Base-by-base conservation (phyloP, 1,140 invertebrate genomes). In the Eriocheir sinensis region DNA sequence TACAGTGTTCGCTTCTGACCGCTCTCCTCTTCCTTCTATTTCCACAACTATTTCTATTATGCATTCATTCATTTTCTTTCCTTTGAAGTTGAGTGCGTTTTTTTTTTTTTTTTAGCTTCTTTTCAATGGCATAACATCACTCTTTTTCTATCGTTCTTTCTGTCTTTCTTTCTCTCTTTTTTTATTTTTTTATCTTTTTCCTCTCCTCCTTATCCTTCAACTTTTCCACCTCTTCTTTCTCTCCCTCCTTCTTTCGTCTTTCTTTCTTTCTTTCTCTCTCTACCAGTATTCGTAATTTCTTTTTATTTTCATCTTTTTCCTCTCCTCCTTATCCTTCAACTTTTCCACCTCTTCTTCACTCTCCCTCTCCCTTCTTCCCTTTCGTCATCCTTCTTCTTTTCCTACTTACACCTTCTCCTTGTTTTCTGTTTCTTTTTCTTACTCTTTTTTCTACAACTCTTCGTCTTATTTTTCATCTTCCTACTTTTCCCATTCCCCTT, bases 61-160 rank as follows among this genome's bases (percentile, higher is more conserved):
- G 27, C 60, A 72, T 72, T 12, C 48, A 53, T 53, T 17, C 2
- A 3, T 72, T n/a, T n/a, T n/a, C 60, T 21, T n/a, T 72, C 27
- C 27, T n/a, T 72, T n/a, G 21, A 3, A 1, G 6, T 72, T 21
- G n/a, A 72, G 60, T n/a, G 60, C 4, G 15, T 4, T 48, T 15
- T n/a, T 72, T 21, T 72, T 21, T n/a, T 72, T 72, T 4, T 72
- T 72, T n/a, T 72, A 21, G 53, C 8, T 48, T 48, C 44, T 48
- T n/a, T 48, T 48, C 44, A 48, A 15, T 48, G 15, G 4, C 4
- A 4, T 15, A 4, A 4, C 27, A 38, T 89, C 36, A 15, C 88
- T 89, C 88, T 30, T 30, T 89, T 27, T 38, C 40, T 89, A 38
- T 89, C 88, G 12, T 15, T 44, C 41, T 32, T 27, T 89, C 88